Conservation (phyloP, 2,113 vertebrate species). For the Panthera uncia region DNA sequence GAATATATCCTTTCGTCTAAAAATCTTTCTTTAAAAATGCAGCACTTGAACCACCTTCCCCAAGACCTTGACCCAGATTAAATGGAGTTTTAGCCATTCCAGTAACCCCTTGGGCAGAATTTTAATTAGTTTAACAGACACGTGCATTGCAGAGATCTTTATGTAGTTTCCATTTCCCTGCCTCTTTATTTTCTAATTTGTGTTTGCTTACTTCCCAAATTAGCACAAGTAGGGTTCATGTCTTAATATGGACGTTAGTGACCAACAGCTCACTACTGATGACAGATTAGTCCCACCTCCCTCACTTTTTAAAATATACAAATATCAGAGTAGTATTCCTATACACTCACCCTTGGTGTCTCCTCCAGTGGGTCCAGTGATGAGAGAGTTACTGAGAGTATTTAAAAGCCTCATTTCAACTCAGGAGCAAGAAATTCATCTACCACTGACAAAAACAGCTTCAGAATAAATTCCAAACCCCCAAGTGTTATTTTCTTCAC, state of each 20-base stretch:
- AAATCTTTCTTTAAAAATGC: neutral
- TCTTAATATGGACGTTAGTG: neutral
- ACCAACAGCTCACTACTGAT: neutral
- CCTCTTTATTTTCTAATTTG: conserved; percentile 1
- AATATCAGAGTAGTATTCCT: conserved; percentile 27
- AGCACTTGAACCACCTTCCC: neutral
- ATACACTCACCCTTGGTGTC: conserved; percentile 62
- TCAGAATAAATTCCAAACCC: conserved; percentile 48
- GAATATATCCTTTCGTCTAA: neutral
- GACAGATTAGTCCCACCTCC: neutral
- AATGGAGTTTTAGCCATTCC: neutral
- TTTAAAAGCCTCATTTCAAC: conserved; percentile 51
- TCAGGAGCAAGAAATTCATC: conserved; percentile 40
- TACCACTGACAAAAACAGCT: conserved; percentile 49
- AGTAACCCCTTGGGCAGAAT: conserved; percentile 29
- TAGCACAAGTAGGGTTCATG: neutral
- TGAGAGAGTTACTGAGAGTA: conserved; percentile 30
- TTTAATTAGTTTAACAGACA: conserved; percentile 52
- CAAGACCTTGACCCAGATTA: conserved; percentile 22
- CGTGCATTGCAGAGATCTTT: neutral
- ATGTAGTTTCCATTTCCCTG: neutral
- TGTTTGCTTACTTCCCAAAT: conserved; percentile 22
- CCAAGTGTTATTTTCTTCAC: conserved; percentile 52
- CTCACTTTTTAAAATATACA: neutral
- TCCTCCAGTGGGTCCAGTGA: conserved; percentile 42